Percentiles rank a stretch among this genome's conserved stretches.
phyloP scores from a whole-genome alignment of 2,797 vertebrate species.

The Philypnodon macrostomus region DNA sequence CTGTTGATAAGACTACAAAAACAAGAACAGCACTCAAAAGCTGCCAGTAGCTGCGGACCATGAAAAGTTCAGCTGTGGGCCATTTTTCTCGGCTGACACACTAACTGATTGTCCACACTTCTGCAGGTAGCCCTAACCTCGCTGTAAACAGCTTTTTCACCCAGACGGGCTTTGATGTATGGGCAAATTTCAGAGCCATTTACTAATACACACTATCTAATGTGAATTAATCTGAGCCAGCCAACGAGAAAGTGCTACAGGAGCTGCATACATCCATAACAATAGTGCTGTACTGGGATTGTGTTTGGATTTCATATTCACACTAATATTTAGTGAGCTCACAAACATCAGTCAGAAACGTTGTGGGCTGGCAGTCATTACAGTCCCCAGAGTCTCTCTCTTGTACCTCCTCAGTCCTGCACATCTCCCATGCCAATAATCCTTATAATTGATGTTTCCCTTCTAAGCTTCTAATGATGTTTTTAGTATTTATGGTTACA shows the following conservation, averaged over 20 bases:
- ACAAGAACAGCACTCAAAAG: conserved; percentile 3
- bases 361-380: conserved; percentile 45
- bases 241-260: neutral
- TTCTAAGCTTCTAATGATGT: conserved; percentile 63
- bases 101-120: conserved; percentile 3
- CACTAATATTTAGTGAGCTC: conserved; percentile 29
- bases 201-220: conserved; percentile 1
- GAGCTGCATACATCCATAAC: conserved; percentile 15
- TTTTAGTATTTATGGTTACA: conserved; percentile 69
- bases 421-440: conserved; percentile 63
- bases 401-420: conserved; percentile 36
- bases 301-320: conserved; percentile 21
- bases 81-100: conserved; percentile 10
- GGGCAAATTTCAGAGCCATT: conserved; percentile 4
- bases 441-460: conserved; percentile 67
- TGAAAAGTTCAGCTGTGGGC: conserved; percentile 22
- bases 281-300: conserved; percentile 15
- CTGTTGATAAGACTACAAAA: neutral
- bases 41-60: conserved; percentile 11
- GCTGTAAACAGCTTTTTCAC: conserved; percentile 11
- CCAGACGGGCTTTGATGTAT: conserved; percentile 7
- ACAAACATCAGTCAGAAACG: conserved; percentile 34
- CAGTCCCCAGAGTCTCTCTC: conserved; percentile 45
- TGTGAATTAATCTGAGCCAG: conserved; percentile 15
- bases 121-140: neutral